Evolutionary conservation across 2,113 vertebrate genomes (phyloP).

Genomic region (Mustelus asterias): DNA sequence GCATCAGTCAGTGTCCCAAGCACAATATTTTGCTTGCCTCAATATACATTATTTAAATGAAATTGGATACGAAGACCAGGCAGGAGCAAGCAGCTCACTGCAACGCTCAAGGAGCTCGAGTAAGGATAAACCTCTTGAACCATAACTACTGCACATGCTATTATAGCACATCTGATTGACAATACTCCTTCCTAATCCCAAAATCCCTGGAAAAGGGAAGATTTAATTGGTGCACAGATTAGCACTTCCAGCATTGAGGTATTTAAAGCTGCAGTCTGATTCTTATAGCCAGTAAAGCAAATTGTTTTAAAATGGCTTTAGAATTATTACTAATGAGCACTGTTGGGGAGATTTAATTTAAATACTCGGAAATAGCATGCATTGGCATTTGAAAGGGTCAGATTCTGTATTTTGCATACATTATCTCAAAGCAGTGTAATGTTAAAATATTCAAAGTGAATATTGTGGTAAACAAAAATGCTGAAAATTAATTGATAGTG

Average conservation of each 20-base stretch:
- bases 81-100: slow-evolving; percentile 33
- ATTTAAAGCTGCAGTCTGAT: slow-evolving; percentile 67
- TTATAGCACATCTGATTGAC: slow-evolving; percentile 67
- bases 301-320: slow-evolving; percentile 63
- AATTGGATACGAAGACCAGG: slow-evolving; percentile 49
- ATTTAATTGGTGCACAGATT: slow-evolving; percentile 58
- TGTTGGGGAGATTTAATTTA: slow-evolving; percentile 54
- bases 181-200: slow-evolving; percentile 56
- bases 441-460: background rate
- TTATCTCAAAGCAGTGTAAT: background rate
- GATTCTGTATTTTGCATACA: background rate
- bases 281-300: slow-evolving; percentile 55
- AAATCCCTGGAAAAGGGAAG: slow-evolving; percentile 48
- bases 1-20: slow-evolving; percentile 69
- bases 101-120: slow-evolving; percentile 50
- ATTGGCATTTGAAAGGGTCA: background rate
- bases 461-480: background rate
- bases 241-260: slow-evolving; percentile 49
- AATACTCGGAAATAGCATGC: slow-evolving; percentile 41
- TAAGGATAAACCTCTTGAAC: slow-evolving; percentile 50
- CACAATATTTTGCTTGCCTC: slow-evolving; percentile 62
- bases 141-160: slow-evolving; percentile 64
- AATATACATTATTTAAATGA: slow-evolving; percentile 63
- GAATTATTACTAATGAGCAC: slow-evolving; percentile 57
- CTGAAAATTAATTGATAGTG: background rate